Base-by-base conservation (phyloP, 35 echinoderm and acorn worm genomes). In the Stichopus chloronotus region DNA sequence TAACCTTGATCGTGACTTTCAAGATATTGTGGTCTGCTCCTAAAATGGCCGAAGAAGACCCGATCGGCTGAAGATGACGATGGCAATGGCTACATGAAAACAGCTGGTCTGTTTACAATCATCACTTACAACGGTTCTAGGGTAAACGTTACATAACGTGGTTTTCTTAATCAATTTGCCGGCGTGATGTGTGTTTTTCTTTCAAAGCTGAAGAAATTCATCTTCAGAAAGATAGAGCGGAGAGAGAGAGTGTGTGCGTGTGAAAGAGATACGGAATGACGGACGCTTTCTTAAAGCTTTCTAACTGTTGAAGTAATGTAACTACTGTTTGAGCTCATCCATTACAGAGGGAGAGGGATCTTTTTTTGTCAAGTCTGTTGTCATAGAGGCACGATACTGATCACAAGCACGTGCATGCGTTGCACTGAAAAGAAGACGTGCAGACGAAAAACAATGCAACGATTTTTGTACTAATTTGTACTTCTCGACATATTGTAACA, bases 11-110 rank as follows among this genome's bases (percentile, higher is more conserved):
- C 17, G 76, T 77, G n/a, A 78, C 90, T 59, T 91, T 59, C 22
- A 79, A 77, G 58, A 91, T 91, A 17, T 72, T 91, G 6, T 91
- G 68, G n/a, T 79, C 69, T 19, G 90, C 90, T 57, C 90, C 90
- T 13, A 24, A 5, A 14, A 16, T n/a, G 7, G 82, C 7, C 55
- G 82, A 85, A 57, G 82, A 85, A n/a, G 21, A 85, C 19, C 55
- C 17, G 21, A 56, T 58, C 9, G 55, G 57, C 17, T 85, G 82
- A 85, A 25, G 25, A 8, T 30, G 54, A 7, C 11, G 8, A 3
- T 19, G 5, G 8, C 5, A 58, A 85, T 59, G 55, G 9, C 4
- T 20, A 21, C 17, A 85, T 20, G 19, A 4, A 85, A 85, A 85
- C 82, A 85, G 82, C 82, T 85, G 82, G 82, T 58, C 82, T 85